These are phyloP conservation scores for Pseudomyrmex flavicornis DNA, from an alignment of 1,140 invertebrate species.

Conservation along the genomic window DNA sequence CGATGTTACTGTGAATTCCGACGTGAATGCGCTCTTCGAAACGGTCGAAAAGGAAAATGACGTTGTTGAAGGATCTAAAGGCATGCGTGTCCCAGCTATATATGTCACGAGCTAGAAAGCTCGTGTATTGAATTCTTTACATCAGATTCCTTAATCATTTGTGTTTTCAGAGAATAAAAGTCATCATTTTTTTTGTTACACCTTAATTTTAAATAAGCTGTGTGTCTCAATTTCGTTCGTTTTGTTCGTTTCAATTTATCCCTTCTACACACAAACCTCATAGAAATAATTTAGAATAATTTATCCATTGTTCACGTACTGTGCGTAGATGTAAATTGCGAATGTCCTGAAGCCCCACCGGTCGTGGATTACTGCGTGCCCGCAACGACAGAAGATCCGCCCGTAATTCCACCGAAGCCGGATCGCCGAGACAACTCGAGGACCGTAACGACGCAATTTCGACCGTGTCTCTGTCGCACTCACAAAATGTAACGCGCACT, in stretches of 20 bases:
- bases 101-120: neutral
- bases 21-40: neutral
- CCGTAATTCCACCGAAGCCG: neutral
- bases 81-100: neutral
- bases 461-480: conserved; percentile 64
- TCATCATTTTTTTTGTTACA: too few species aligned
- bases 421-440: conserved; percentile 39
- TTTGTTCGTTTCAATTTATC: neutral
- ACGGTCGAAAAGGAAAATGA: neutral
- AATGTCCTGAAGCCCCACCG: conserved; percentile 23
- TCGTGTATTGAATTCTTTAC: neutral
- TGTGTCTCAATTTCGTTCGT: too few species aligned
- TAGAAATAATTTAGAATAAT: too few species aligned
- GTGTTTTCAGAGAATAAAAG: neutral
- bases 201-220: too few species aligned
- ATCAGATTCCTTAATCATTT: neutral
- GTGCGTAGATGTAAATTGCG: conserved; percentile 48
- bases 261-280: neutral
- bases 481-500: conserved; percentile 66
- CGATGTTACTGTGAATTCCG: conserved; percentile 17
- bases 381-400: neutral
- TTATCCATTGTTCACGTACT: neutral
- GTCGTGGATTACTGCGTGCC: conserved; percentile 14
- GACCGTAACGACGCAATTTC: conserved; percentile 7
- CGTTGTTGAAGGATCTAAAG: conserved; percentile 10